A percentile compares a stretch with the other conserved stretches of the same genome.
These are phyloP conservation scores for Polydrusus pterygomalis DNA, from an alignment of 2,888 invertebrate genomes.

Conservation along the genomic window DNA sequence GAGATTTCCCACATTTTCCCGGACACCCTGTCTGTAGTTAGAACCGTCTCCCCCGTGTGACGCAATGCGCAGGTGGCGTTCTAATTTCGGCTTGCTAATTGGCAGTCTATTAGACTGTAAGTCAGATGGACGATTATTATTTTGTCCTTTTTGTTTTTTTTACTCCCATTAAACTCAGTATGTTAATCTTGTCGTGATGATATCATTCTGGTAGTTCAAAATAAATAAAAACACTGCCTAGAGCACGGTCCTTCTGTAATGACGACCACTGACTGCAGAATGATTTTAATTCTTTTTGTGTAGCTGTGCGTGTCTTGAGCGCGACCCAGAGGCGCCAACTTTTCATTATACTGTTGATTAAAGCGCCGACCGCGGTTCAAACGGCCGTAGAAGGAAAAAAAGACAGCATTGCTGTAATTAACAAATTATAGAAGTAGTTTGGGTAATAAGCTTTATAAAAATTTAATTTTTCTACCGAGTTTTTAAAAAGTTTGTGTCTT, in stretches of 20 bases:
- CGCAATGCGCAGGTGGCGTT: no score
- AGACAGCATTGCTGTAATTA: conserved; percentile 50
- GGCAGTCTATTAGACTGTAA: no score
- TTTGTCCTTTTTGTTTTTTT: neutral
- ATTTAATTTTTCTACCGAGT: neutral
- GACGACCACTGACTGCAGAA: conserved; percentile 51
- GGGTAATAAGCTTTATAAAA: conserved; percentile 31
- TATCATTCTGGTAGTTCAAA: conserved; percentile 25
- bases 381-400: conserved; percentile 27
- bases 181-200: conserved; percentile 32
- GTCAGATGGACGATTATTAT: no score
- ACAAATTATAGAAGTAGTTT: conserved; percentile 48
- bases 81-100: no score
- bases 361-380: conserved; percentile 51
- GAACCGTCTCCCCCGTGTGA: no score
- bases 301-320: conserved; percentile 69
- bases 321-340: conserved; percentile 71
- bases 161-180: neutral
- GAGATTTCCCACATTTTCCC: no score
- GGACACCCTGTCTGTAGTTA: no score
- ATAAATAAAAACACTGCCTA: conserved; percentile 33
- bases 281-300: conserved; percentile 66
- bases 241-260: conserved; percentile 50
- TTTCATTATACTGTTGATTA: conserved; percentile 69
- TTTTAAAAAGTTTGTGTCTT: neutral